Evolutionary conservation across 1,140 invertebrate genomes (phyloP), one percentile per base, ranked within the genome.

Genomic region (Branchinecta lynchi): DNA sequence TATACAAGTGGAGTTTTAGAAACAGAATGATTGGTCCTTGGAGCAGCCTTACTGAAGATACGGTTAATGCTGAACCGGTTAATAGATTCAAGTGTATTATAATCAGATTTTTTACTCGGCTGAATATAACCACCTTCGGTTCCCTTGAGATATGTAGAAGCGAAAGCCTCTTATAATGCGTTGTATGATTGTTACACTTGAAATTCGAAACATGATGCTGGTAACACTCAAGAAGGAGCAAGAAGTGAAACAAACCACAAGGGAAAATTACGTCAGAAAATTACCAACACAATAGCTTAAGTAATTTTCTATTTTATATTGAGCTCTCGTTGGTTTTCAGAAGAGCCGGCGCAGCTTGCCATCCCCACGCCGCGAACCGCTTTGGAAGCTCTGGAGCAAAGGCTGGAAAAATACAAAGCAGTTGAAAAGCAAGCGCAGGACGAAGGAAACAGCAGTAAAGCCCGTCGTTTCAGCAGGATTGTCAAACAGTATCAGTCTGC

Each of bases 401-500:
- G 93, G 69, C 79, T 95, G 3, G 84, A 85, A 20, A 86, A 92
- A 77, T 97, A 93, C 78, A 76, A 79, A 71, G 75, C 76, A 43
- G 75, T 79, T 46, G 86, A 90, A 77, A 80, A 83, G 43, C 82
- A 86, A 69, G 90, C 92, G 0, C 88, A 90, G 74, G 81, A 81
- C 44, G 86, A 89, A 73, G 86, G 85, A 6, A 94, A 97, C 76
- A 80, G 83, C 0, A 87, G 90, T 32, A 98, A 97, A 81, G 88
- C 86, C 0, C 81, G 94, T 71, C 82, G 93, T 72, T 89, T 94
- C 80, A 89, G 88, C 0, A 83, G 94, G 70, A 95, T 97, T 75
- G 88, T 92, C 21, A 96, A 96, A 79, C 93, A 97, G 80, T 98
- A 92, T 77, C 84, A 93, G 78, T 87, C 93, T 76, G 94, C 94